Percentiles rank a stretch among this genome's conserved stretches.
Evolutionary conservation across 2,797 vertebrate genomes (phyloP).

Genomic region (Takifugu ocellatus): DNA sequence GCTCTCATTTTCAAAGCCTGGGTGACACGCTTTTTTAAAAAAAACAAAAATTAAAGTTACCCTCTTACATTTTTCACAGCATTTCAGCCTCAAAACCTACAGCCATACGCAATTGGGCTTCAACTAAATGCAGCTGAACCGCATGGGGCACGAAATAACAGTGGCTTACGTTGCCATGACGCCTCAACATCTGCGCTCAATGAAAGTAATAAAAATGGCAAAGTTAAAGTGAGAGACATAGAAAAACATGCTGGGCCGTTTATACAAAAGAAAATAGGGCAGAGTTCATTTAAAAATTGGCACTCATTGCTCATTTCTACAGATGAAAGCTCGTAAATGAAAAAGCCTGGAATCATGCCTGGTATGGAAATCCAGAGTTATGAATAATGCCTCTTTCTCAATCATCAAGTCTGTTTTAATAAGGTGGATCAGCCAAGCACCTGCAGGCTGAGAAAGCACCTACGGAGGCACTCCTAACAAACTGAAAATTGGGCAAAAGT

Average conservation of each 20-base stretch:
- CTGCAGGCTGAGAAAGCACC: slow-evolving; percentile 60
- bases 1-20: slow-evolving; percentile 61
- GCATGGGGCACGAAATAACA: slow-evolving; percentile 29
- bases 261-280: slow-evolving; percentile 76
- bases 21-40: slow-evolving; percentile 53
- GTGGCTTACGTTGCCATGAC: slow-evolving; percentile 35
- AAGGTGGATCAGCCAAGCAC: slow-evolving; percentile 85
- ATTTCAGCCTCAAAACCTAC: slow-evolving; percentile 38
- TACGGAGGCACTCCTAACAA: slow-evolving; percentile 54
- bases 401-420: slow-evolving; percentile 93
- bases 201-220: slow-evolving; percentile 23
- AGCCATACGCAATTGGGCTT: slow-evolving; percentile 24
- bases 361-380: slow-evolving; percentile 93
- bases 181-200: slow-evolving; percentile 13
- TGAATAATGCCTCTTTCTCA: slow-evolving; percentile 97
- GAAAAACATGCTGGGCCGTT: slow-evolving; percentile 66
- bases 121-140: slow-evolving; percentile 28
- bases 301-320: slow-evolving; percentile 85
- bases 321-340: slow-evolving; percentile 96
- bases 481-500: slow-evolving; percentile 51
- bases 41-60: slow-evolving; percentile 16
- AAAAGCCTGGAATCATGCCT: slow-evolving; percentile 93
- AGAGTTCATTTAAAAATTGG: slow-evolving; percentile 99
- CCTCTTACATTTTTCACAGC: slow-evolving; percentile 23
- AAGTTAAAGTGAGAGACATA: slow-evolving; percentile 66